Evolutionary conservation across 2,797 vertebrate genomes (phyloP).

Genomic region (Oreortyx pictus): DNA sequence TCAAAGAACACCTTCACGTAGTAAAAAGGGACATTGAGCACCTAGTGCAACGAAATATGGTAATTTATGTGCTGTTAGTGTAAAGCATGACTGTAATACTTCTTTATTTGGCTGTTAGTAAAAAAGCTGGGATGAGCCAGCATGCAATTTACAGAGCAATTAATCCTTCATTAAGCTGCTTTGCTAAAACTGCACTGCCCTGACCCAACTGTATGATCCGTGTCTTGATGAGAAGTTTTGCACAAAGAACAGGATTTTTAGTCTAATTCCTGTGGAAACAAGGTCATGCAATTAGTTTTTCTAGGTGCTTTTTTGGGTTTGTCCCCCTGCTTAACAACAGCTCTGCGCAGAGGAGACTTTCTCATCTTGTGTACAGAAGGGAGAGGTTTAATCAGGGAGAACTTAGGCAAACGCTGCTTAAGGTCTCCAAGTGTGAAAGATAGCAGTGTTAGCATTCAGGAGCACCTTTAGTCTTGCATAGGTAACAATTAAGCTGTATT

Average conservation of each 20-base stretch:
- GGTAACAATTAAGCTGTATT: background rate
- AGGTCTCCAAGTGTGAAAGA: background rate
- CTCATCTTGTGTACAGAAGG: background rate
- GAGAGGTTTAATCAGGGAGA: conserved; percentile 34
- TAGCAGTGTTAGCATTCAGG: background rate
- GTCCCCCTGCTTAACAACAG: background rate
- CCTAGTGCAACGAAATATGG: conserved; percentile 86
- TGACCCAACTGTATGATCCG: conserved; percentile 55
- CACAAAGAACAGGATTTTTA: conserved; percentile 57
- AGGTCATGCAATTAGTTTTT: conserved; percentile 61
- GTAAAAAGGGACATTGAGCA: conserved; percentile 92
- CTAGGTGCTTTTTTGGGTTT: conserved; percentile 3
- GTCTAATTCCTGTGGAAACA: conserved; percentile 57
- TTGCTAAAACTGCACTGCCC: conserved; percentile 10
- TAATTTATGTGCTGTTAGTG: conserved; percentile 42
- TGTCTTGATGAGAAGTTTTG: conserved; percentile 47
- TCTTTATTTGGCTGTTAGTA: conserved; percentile 2
- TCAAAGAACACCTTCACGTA: conserved; percentile 94
- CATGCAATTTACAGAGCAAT: conserved; percentile 34
- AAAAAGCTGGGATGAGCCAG: conserved; percentile 51
- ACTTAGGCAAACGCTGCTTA: background rate
- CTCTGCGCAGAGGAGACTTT: background rate
- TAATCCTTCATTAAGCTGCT: conserved; percentile 67
- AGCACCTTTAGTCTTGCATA: background rate
- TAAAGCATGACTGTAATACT: background rate